A percentile compares a stretch with the other conserved stretches of the same genome.
Conservation (phyloP, 1,140 invertebrate species). For the Drosophila sp. region DNA sequence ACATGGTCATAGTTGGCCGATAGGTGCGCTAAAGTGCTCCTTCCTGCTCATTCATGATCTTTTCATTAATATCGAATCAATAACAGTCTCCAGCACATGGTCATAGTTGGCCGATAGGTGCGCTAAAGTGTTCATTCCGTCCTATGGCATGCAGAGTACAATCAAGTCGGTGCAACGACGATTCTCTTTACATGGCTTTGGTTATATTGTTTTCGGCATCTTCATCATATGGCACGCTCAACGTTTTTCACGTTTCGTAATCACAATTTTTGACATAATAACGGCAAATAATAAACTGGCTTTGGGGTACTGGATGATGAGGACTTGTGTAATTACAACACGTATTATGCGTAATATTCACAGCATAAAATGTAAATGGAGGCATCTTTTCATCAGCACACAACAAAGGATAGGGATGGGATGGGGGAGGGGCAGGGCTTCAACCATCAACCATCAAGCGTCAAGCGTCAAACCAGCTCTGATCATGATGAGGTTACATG, state of each 20-base stretch:
- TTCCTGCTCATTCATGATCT: no score
- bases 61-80: no score
- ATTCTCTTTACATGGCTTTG: neutral
- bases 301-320: constrained; percentile 11
- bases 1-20: no score
- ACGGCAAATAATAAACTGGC: constrained; percentile 46
- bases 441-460: neutral
- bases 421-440: constrained; percentile 22
- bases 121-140: no score
- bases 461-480: constrained; percentile 37
- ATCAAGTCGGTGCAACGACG: no score
- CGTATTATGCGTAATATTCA: constrained; percentile 80
- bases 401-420: constrained; percentile 34
- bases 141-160: no score
- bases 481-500: constrained; percentile 51
- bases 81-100: no score
- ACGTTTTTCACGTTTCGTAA: constrained; percentile 67
- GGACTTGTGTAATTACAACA: constrained; percentile 65
- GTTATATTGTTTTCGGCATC: neutral
- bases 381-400: neutral
- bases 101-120: no score
- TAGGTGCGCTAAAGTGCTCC: no score
- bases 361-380: constrained; percentile 66
- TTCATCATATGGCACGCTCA: constrained; percentile 33
- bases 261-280: constrained; percentile 75